Conservation (phyloP, 1,140 invertebrate species). For the Orius laevigatus region DNA sequence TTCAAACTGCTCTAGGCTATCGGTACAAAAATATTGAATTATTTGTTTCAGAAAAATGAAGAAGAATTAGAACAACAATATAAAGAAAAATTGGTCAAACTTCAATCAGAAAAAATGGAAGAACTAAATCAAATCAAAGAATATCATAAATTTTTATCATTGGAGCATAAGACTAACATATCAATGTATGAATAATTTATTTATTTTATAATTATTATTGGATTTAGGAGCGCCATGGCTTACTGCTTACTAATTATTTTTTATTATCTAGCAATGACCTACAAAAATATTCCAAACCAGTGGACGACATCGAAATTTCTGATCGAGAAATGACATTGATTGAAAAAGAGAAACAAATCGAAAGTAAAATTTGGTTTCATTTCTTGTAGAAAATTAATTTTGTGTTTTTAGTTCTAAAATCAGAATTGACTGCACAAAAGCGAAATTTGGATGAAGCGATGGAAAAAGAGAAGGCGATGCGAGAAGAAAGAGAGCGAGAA, state of each 20-base stretch:
- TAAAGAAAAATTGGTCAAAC: slow-evolving; percentile 6
- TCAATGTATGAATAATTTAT: neutral
- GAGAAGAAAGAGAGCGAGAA: slow-evolving; percentile 12
- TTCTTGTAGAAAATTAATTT: neutral
- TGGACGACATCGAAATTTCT: slow-evolving; percentile 8
- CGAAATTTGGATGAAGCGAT: slow-evolving; percentile 7
- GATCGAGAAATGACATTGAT: slow-evolving; percentile 12
- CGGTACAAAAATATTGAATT: too few species aligned
- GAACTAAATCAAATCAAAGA: slow-evolving; percentile 13
- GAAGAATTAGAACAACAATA: slow-evolving; percentile 2
- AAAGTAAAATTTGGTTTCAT: slow-evolving; percentile 8
- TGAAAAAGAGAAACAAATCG: slow-evolving; percentile 14
- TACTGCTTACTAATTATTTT: too few species aligned
- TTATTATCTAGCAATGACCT: neutral
- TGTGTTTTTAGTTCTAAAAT: slow-evolving; percentile 4
- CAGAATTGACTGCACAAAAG: slow-evolving; percentile 6
- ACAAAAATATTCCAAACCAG: slow-evolving; percentile 2
- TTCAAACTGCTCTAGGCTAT: too few species aligned
- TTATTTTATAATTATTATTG: neutral
- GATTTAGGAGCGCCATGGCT: too few species aligned
- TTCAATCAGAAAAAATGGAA: slow-evolving; percentile 9
- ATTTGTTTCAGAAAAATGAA: slow-evolving; percentile 10
- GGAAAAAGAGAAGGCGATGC: slow-evolving; percentile 5
- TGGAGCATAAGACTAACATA: slow-evolving; percentile 7
- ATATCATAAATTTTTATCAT: slow-evolving; percentile 6